Percentiles rank a stretch among this genome's conserved stretches.
These are phyloP conservation scores for Diploptera punctata DNA, from an alignment of 2,888 invertebrate genomes.

Conservation along the genomic window DNA sequence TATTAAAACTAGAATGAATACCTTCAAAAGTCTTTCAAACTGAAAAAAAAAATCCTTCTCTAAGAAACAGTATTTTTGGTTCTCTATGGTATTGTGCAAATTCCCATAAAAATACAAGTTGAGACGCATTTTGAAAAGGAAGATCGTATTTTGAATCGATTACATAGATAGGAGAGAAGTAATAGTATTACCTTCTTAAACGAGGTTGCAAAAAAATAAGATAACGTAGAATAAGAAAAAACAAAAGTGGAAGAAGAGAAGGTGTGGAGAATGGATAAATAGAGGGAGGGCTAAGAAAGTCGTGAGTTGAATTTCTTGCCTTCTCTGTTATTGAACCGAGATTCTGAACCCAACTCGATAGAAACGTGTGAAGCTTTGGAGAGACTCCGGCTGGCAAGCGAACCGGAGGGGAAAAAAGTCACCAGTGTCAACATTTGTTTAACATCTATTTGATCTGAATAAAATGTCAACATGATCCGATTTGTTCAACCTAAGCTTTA, in stretches of 20 bases:
- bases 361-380: constrained; percentile 33
- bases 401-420: too few relatives aligned
- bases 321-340: constrained; percentile 18
- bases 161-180: constrained; percentile 38
- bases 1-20: too few relatives aligned
- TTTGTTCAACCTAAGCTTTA: too few relatives aligned
- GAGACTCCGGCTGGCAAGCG: constrained; percentile 32
- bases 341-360: constrained; percentile 34
- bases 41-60: too few relatives aligned
- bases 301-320: constrained; percentile 34
- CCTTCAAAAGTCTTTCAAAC: too few relatives aligned
- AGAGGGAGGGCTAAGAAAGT: background rate
- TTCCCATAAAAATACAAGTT: background rate
- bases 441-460: constrained; percentile 24
- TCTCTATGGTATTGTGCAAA: too few relatives aligned
- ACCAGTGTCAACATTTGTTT: constrained; percentile 41
- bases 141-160: constrained; percentile 41
- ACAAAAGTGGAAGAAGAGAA: constrained; percentile 19
- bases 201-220: background rate
- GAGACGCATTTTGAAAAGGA: too few relatives aligned
- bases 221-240: constrained; percentile 21
- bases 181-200: constrained; percentile 36
- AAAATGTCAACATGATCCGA: background rate
- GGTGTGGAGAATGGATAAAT: background rate
- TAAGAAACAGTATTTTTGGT: too few relatives aligned